Percentiles rank a stretch among this genome's conserved stretches.
Evolutionary conservation across 2,113 vertebrate genomes (phyloP).

Genomic region (Picathartes gymnocephalus): DNA sequence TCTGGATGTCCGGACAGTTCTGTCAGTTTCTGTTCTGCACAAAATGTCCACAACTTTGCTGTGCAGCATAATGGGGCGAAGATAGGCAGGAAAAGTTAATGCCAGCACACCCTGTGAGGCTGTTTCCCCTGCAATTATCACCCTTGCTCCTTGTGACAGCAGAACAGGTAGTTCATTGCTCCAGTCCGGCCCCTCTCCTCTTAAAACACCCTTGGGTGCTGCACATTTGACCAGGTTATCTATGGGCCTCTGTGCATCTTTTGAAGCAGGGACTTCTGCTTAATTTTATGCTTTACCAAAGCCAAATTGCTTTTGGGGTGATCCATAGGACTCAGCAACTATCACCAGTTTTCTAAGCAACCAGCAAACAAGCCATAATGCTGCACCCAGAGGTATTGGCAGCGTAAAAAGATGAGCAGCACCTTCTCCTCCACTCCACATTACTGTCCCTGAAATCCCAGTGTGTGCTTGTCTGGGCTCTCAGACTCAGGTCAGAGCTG

Average conservation of each 20-base stretch:
- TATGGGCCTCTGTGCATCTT: not conserved
- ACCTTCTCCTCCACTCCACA: not conserved
- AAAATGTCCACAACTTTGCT: not conserved
- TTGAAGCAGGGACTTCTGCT: not conserved
- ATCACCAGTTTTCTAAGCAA: not conserved
- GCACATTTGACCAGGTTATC: not conserved
- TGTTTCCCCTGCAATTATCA: not conserved
- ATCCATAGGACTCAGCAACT: not conserved
- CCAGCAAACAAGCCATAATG: not conserved
- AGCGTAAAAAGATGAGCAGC: not conserved
- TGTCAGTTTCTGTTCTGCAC: not conserved
- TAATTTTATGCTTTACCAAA: not conserved
- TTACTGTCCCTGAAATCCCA: not conserved
- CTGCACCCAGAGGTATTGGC: not conserved
- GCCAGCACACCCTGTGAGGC: not conserved
- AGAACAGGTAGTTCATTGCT: not conserved
- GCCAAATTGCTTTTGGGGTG: not conserved
- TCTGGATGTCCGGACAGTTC: not conserved
- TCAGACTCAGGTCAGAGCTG: not conserved
- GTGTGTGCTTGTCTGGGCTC: fast-evolving
- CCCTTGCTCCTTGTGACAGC: not conserved
- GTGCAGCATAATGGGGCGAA: fast-evolving
- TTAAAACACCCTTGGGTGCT: not conserved
- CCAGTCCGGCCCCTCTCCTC: not conserved
- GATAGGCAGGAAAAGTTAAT: not conserved